Evolutionary conservation across 2,888 invertebrate species (phyloP).

Genomic region (Agapostemon virescens): DNA sequence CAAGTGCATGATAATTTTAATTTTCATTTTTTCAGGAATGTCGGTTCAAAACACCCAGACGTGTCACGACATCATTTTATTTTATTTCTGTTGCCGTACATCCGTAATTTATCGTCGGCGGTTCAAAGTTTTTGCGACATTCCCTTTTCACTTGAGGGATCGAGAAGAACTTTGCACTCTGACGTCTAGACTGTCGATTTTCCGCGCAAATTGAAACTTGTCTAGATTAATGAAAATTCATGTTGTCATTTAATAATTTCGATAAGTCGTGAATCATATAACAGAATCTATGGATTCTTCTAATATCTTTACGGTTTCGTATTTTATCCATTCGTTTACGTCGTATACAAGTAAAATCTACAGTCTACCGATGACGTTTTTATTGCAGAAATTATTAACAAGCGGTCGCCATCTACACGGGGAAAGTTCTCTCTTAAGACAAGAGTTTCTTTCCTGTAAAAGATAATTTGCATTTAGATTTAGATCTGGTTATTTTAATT

Average conservation of each 20-base stretch:
- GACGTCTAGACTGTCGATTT: neutral
- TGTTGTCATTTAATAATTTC: too few species aligned
- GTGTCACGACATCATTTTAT: conserved; percentile 23
- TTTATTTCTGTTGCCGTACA: neutral
- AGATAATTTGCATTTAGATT: conserved; percentile 11
- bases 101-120: neutral
- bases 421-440: conserved; percentile 62
- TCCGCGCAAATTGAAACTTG: neutral
- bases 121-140: neutral
- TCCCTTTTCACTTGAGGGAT: too few species aligned
- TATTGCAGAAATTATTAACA: neutral
- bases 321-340: too few species aligned
- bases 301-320: neutral
- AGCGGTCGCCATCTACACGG: neutral
- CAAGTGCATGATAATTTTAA: conserved; percentile 26
- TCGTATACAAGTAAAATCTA: neutral
- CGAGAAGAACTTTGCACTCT: neutral
- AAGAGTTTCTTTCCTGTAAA: conserved; percentile 43
- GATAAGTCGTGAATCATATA: too few species aligned
- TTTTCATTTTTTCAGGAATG: conserved; percentile 1
- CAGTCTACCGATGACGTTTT: neutral
- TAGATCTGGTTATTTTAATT: conserved; percentile 7
- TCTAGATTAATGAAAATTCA: neutral
- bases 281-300: neutral
- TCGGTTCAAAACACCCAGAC: conserved; percentile 36